Evolutionary conservation across 2,888 invertebrate genomes (phyloP).

Genomic region (Caenorhabditis macrosperma): DNA sequence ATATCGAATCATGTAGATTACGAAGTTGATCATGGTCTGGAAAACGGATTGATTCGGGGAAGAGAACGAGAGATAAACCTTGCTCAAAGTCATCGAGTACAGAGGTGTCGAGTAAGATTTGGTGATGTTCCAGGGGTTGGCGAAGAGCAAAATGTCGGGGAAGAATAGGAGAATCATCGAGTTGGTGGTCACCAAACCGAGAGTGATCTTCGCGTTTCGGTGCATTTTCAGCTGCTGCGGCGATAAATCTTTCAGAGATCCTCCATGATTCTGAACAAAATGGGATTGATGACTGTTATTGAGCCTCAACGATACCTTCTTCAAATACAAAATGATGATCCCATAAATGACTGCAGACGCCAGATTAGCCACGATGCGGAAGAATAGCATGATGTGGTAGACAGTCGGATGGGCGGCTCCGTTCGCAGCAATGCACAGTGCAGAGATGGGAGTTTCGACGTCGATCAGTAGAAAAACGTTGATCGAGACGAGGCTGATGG

Average conservation of each 20-base stretch:
- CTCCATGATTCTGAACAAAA: slow-evolving; percentile 37
- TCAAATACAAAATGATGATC: slow-evolving; percentile 55
- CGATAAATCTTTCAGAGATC: slow-evolving; percentile 30
- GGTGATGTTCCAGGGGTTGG: slow-evolving; percentile 59
- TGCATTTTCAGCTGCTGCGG: slow-evolving; percentile 60
- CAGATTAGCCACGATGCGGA: slow-evolving; percentile 59
- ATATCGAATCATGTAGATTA: slow-evolving; percentile 63
- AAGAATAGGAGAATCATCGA: slow-evolving; percentile 61
- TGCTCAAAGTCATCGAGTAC: slow-evolving; percentile 66
- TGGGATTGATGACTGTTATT: too few species aligned
- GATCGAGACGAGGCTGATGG: slow-evolving; percentile 25
- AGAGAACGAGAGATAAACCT: too few species aligned
- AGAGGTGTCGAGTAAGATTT: slow-evolving; percentile 60
- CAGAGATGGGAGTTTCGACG: slow-evolving; percentile 25
- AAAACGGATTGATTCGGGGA: too few species aligned
- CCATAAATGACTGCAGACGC: slow-evolving; percentile 60
- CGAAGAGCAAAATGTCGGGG: slow-evolving; percentile 61
- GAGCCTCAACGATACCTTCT: too few species aligned
- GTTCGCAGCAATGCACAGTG: slow-evolving; percentile 60
- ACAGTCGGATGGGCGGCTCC: slow-evolving; percentile 65
- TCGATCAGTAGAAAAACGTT: slow-evolving; percentile 53
- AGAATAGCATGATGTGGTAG: slow-evolving; percentile 59
- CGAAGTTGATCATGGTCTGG: slow-evolving; percentile 62
- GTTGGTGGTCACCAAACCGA: slow-evolving; percentile 59
- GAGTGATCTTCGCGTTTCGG: slow-evolving; percentile 61